phyloP scores from a whole-genome alignment of 2,113 vertebrate species.

The Rhea pennata region DNA sequence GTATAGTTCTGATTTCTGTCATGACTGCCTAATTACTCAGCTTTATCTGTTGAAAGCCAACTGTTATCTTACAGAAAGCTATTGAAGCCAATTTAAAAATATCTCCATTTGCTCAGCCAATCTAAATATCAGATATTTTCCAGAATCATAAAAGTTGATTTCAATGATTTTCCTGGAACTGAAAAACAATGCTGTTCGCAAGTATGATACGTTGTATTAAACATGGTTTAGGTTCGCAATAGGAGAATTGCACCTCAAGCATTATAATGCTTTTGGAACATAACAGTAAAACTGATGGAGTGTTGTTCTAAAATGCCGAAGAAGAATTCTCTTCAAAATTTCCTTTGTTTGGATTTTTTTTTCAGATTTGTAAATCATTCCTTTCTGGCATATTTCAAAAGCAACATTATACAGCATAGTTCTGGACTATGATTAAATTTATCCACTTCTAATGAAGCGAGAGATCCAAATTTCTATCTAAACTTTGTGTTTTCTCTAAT shows the following conservation, averaged over 20 bases:
- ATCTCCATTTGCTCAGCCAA: constrained; percentile 24
- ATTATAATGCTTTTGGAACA: background rate
- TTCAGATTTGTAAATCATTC: background rate
- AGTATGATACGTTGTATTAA: background rate
- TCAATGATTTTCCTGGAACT: background rate
- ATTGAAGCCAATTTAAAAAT: background rate
- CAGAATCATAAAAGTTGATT: constrained; percentile 6
- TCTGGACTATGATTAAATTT: background rate
- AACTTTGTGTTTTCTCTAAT: background rate
- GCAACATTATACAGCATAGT: background rate
- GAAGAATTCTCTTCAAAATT: background rate
- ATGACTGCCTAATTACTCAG: constrained; percentile 6
- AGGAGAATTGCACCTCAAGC: background rate
- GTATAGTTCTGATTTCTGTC: background rate
- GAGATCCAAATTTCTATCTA: background rate
- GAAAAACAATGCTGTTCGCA: background rate
- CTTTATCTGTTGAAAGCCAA: constrained; percentile 20
- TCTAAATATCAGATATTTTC: constrained; percentile 5
- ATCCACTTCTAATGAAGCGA: background rate
- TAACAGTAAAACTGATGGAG: background rate
- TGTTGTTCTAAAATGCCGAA: background rate
- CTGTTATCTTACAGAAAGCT: constrained; percentile 29
- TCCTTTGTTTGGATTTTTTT: background rate
- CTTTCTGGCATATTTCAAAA: background rate
- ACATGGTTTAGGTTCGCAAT: background rate